phyloP scores from a whole-genome alignment of 2,797 vertebrate species.

The Lates japonicus region DNA sequence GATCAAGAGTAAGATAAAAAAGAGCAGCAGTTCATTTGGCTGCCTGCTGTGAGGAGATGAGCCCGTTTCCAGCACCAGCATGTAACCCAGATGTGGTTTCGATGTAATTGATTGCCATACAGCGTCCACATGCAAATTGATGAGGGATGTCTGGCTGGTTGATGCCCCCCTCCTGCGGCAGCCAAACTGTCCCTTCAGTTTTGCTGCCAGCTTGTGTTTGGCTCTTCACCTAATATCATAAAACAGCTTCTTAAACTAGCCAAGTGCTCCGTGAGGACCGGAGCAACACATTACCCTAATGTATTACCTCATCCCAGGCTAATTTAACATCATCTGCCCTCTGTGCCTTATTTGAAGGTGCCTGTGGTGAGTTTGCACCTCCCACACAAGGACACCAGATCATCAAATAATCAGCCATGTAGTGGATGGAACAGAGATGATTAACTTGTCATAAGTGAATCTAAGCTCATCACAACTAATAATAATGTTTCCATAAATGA shows the following conservation, averaged over 20 bases:
- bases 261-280: slow-evolving; percentile 3
- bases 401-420: background rate
- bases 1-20: slow-evolving; percentile 31
- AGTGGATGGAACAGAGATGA: slow-evolving; percentile 5
- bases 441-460: slow-evolving; percentile 20
- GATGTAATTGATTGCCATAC: background rate
- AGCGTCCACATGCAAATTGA: background rate
- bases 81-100: slow-evolving; percentile 19
- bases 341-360: slow-evolving; percentile 26
- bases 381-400: slow-evolving; percentile 15
- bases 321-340: slow-evolving; percentile 37
- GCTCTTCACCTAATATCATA: slow-evolving; percentile 36
- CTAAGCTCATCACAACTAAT: background rate
- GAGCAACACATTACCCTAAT: slow-evolving; percentile 35
- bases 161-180: slow-evolving; percentile 2
- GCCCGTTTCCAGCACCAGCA: background rate
- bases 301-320: slow-evolving; percentile 20
- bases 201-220: slow-evolving; percentile 41
- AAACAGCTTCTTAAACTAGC: slow-evolving; percentile 36
- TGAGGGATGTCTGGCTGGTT: background rate
- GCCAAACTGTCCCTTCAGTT: slow-evolving; percentile 13
- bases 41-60: background rate
- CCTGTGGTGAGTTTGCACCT: slow-evolving; percentile 19
- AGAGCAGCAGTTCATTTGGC: slow-evolving; percentile 28
- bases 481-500: background rate